Percentiles rank a stretch among this genome's conserved stretches.
These are phyloP conservation scores for Drosophila setosimentum DNA, from an alignment of 2,888 invertebrate species.

Conservation along the genomic window DNA sequence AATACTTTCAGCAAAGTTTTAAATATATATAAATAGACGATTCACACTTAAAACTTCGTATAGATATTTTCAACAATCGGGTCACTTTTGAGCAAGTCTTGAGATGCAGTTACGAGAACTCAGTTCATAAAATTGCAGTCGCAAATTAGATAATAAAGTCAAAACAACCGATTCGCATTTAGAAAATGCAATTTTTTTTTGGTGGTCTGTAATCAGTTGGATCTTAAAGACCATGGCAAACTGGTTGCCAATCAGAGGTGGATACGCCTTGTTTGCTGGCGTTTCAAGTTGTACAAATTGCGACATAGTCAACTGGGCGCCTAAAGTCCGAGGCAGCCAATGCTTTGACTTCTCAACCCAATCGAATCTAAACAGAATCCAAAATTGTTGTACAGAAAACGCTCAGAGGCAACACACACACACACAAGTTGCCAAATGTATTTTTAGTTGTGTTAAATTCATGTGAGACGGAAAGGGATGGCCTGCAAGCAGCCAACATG, in stretches of 20 bases:
- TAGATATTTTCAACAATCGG: too few relatives aligned
- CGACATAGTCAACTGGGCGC: constrained; percentile 17
- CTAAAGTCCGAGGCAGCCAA: not conserved
- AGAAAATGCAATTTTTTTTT: not conserved
- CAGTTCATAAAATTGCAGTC: not conserved
- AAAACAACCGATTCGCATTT: not conserved
- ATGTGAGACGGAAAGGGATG: constrained; percentile 47
- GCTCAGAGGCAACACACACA: too few relatives aligned
- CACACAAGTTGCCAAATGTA: constrained; percentile 37
- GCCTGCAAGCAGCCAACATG: constrained; percentile 46
- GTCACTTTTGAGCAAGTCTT: too few relatives aligned
- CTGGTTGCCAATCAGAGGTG: constrained; percentile 12
- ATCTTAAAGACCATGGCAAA: constrained; percentile 3
- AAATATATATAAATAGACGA: too few relatives aligned
- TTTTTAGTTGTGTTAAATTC: constrained; percentile 43
- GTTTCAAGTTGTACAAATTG: constrained; percentile 2
- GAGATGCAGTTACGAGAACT: too few relatives aligned
- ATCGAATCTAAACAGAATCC: constrained; percentile 13
- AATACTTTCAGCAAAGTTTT: too few relatives aligned
- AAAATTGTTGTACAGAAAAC: constrained; percentile 18
- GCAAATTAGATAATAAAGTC: not conserved
- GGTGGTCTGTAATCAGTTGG: constrained; percentile 7
- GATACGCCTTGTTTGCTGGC: constrained; percentile 3
- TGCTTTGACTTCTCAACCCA: not conserved
- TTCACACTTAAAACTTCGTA: too few relatives aligned